Evolutionary conservation across 2,888 invertebrate species (phyloP).

Genomic region (Furcula furcula): DNA sequence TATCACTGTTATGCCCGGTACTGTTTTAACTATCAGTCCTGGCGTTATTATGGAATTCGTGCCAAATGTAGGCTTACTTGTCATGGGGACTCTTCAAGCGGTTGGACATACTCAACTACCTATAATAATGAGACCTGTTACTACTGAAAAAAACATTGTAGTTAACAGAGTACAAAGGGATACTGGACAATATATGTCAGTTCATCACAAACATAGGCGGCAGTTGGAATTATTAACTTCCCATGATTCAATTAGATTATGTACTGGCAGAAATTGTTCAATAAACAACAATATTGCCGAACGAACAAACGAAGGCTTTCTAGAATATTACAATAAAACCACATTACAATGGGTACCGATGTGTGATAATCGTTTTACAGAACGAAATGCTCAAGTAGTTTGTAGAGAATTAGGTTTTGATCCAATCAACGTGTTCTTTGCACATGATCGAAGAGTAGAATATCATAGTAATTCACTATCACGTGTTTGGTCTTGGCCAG

Average conservation of each 20-base stretch:
- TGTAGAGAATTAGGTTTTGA: conserved; percentile 96
- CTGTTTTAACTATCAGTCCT: conserved; percentile 91
- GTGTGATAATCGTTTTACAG: conserved; percentile 97
- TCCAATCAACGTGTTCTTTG: conserved; percentile 93
- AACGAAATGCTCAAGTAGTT: conserved; percentile 97
- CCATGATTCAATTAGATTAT: conserved; percentile 87
- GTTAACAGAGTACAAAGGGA: conserved; percentile 63
- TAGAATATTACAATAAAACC: conserved; percentile 97
- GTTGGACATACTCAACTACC: conserved; percentile 88
- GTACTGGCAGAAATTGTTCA: conserved; percentile 87
- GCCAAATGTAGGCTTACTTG: conserved; percentile 97
- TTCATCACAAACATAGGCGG: conserved; percentile 65
- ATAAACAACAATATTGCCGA: conserved; percentile 76
- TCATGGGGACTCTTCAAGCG: conserved; percentile 94
- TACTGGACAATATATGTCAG: conserved; percentile 51
- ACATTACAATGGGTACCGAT: conserved; percentile 98
- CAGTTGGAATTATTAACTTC: conserved; percentile 80
- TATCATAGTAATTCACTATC: conserved; percentile 94
- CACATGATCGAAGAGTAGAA: conserved; percentile 92
- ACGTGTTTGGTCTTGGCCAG: conserved; percentile 96
- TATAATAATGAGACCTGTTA: conserved; percentile 88
- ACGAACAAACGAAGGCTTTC: conserved; percentile 89
- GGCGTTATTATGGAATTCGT: conserved; percentile 96
- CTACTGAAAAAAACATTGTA: conserved; percentile 54
- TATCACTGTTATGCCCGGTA: conserved; percentile 98